Conservation (phyloP, 2,797 vertebrate genomes). For the Pangasius sanitwongsei region DNA sequence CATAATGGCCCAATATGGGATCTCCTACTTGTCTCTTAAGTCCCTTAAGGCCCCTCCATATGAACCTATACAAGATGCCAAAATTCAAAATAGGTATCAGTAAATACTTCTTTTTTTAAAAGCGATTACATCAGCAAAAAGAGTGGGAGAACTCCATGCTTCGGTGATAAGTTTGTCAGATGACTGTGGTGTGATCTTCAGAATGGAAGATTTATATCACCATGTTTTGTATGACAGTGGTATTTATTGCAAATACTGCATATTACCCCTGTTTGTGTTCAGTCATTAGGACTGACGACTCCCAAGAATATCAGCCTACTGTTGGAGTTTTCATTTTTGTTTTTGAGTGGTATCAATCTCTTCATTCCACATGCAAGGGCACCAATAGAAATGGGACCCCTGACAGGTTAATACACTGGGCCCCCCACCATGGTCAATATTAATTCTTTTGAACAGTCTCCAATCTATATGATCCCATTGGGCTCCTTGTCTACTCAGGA, state of each 20-base stretch:
- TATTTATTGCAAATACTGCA: neutral
- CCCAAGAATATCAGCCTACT: conserved; percentile 4
- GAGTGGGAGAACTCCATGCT: neutral
- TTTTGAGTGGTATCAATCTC: neutral
- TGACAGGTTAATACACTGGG: too few species aligned
- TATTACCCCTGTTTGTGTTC: neutral
- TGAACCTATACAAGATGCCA: neutral
- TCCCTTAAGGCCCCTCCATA: neutral
- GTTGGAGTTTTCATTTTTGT: neutral
- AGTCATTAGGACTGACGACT: neutral
- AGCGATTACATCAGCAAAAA: neutral
- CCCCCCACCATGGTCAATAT: neutral
- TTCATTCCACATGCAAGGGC: neutral
- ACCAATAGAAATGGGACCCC: neutral
- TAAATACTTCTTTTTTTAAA: neutral
- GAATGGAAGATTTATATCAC: neutral
- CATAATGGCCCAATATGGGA: neutral
- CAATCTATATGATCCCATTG: neutral
- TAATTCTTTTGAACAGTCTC: neutral
- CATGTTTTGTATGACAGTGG: neutral
- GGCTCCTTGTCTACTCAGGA: neutral
- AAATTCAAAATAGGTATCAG: neutral
- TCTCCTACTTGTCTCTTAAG: neutral
- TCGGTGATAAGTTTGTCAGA: neutral
- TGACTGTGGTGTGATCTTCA: neutral